Percentiles rank a stretch among this genome's conserved stretches.
phyloP scores from a whole-genome alignment of 2,113 vertebrate genomes.

The Tupaia tana region DNA sequence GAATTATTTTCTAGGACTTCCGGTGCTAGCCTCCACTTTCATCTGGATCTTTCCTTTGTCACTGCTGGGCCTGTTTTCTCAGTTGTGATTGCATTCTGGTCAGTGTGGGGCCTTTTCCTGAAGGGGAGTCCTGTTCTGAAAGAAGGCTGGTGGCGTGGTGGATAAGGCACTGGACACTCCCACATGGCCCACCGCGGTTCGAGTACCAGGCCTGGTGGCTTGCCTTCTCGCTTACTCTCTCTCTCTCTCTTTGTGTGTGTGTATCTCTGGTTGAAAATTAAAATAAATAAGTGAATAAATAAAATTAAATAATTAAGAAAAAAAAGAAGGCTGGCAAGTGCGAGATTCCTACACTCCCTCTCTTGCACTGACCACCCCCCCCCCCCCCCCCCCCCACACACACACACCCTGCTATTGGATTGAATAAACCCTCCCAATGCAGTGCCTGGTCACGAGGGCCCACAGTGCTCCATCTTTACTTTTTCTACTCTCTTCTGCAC shows the following conservation, averaged over 20 bases:
- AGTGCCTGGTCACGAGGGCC: not conserved
- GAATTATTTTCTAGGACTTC: conserved; percentile 15
- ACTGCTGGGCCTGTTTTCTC: not conserved
- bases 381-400: not conserved
- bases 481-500: not conserved
- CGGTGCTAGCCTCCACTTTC: not conserved
- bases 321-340: too few species aligned
- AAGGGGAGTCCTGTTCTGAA: not conserved
- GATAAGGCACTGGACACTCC: too few species aligned
- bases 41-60: not conserved
- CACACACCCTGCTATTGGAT: accelerated
- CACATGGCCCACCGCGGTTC: too few species aligned
- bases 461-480: not conserved
- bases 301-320: too few species aligned
- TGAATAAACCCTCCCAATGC: not conserved
- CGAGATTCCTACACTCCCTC: not conserved
- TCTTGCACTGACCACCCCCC: not conserved
- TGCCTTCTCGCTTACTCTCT: too few species aligned
- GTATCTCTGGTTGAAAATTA: too few species aligned
- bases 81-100: not conserved
- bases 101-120: not conserved
- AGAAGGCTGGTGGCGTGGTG: not conserved
- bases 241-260: too few species aligned
- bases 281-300: too few species aligned
- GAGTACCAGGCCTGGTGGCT: too few species aligned